phyloP scores from a whole-genome alignment of 92 coral and sea anemone genomes.

The Meandrina meandrites region DNA sequence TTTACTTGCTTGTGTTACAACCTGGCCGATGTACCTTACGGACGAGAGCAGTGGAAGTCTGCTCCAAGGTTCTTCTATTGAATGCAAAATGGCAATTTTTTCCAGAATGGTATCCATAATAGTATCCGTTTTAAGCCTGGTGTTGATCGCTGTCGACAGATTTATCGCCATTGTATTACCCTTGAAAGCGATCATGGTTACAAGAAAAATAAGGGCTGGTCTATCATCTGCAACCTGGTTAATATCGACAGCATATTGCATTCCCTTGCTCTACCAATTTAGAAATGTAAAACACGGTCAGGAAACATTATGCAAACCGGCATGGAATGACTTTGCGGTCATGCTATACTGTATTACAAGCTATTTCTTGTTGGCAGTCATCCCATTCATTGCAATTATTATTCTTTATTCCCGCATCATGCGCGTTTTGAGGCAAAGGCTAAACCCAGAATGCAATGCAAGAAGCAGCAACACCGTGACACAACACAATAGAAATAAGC shows the following conservation, averaged over 20 bases:
- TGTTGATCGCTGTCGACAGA: conserved; percentile 28
- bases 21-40: conserved; percentile 12
- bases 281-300: neutral
- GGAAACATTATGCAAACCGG: conserved; percentile 10
- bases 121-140: conserved; percentile 26
- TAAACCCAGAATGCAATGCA: neutral
- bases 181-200: neutral
- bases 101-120: neutral
- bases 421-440: neutral
- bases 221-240: conserved; percentile 7
- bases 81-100: conserved; percentile 22
- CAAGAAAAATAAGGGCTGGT: neutral
- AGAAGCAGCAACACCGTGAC: neutral
- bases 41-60: conserved; percentile 29
- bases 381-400: neutral
- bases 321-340: neutral
- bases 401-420: neutral
- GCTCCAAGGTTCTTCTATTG: conserved; percentile 15
- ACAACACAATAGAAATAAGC: neutral
- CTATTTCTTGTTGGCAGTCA: neutral
- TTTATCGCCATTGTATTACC: conserved; percentile 28
- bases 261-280: neutral
- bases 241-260: conserved; percentile 13
- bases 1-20: neutral
- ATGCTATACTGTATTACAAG: neutral